Evolutionary conservation across 2,888 invertebrate genomes (phyloP).

Genomic region (Cataglyphis albicans): DNA sequence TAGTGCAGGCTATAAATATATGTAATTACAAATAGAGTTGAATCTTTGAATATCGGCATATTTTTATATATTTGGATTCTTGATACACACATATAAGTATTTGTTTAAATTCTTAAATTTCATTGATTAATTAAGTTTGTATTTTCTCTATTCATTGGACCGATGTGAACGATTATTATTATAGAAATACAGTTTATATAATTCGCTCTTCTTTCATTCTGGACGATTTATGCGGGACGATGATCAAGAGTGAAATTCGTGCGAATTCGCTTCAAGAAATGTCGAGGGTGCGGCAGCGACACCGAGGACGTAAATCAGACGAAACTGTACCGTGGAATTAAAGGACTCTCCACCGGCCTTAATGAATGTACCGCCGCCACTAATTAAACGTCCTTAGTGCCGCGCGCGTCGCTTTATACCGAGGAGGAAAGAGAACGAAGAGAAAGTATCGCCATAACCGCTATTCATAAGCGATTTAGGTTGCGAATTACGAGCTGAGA

Average conservation of each 20-base stretch:
- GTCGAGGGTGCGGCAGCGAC: conserved; percentile 69
- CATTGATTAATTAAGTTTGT: not conserved
- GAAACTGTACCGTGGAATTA: conserved; percentile 80
- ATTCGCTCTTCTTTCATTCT: not conserved
- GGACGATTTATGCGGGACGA: conserved; percentile 17
- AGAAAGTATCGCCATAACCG: conserved; percentile 71
- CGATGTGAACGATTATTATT: not conserved
- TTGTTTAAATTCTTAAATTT: conserved; percentile 4
- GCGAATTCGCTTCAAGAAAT: conserved; percentile 54
- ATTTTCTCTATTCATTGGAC: not conserved
- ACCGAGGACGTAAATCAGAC: conserved; percentile 81
- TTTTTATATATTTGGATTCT: not conserved
- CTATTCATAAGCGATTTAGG: conserved; percentile 71
- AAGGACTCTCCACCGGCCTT: conserved; percentile 79
- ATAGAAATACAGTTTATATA: not conserved
- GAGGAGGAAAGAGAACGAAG: conserved; percentile 42
- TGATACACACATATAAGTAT: not conserved
- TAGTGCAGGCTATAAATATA: not conserved
- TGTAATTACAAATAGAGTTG: not conserved
- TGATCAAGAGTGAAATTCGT: conserved; percentile 28
- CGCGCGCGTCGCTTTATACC: conserved; percentile 57
- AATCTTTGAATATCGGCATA: not conserved
- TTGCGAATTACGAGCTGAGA: conserved; percentile 36
- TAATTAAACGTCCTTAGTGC: conserved; percentile 81
- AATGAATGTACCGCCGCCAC: conserved; percentile 82